These are phyloP conservation scores for Mythimna vitellina DNA, from an alignment of 2,888 invertebrate species.

Conservation along the genomic window DNA sequence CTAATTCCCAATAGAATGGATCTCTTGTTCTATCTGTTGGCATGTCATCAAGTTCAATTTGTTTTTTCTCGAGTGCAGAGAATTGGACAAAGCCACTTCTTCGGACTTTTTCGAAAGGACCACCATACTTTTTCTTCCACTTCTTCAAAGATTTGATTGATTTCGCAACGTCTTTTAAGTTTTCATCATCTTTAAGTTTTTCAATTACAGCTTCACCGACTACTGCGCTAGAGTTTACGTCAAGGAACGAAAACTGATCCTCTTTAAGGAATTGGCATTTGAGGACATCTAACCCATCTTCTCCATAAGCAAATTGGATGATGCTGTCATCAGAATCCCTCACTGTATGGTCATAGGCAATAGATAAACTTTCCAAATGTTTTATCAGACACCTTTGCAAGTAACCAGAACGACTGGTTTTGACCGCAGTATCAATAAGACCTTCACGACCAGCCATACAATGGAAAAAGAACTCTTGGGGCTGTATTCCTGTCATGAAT, in stretches of 20 bases:
- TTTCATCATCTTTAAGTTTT: slow-evolving; percentile 90
- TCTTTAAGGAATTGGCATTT: slow-evolving; percentile 96
- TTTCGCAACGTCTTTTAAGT: slow-evolving; percentile 88
- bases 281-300: slow-evolving; percentile 97
- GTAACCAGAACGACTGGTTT: slow-evolving; percentile 99
- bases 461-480: slow-evolving; percentile 99
- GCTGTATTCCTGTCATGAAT: slow-evolving; percentile 99
- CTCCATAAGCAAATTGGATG: slow-evolving; percentile 98
- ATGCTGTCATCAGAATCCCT: slow-evolving; percentile 98
- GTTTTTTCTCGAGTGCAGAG: slow-evolving; percentile 87
- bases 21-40: slow-evolving; percentile 90
- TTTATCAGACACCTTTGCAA: slow-evolving; percentile 99
- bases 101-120: slow-evolving; percentile 82
- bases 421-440: slow-evolving; percentile 99
- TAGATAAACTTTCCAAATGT: slow-evolving; percentile 98
- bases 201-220: slow-evolving; percentile 90
- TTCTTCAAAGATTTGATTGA: slow-evolving; percentile 90
- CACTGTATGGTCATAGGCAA: slow-evolving; percentile 98
- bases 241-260: slow-evolving; percentile 94
- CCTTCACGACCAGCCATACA: slow-evolving; percentile 99
- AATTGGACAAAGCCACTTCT: slow-evolving; percentile 92
- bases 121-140: slow-evolving; percentile 91
- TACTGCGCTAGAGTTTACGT: slow-evolving; percentile 94
- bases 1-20: slow-evolving; percentile 90
- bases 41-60: slow-evolving; percentile 84